Percentiles rank a stretch among this genome's conserved stretches.
Conservation (phyloP, 2,888 invertebrate species). For the Pheosia tremula region DNA sequence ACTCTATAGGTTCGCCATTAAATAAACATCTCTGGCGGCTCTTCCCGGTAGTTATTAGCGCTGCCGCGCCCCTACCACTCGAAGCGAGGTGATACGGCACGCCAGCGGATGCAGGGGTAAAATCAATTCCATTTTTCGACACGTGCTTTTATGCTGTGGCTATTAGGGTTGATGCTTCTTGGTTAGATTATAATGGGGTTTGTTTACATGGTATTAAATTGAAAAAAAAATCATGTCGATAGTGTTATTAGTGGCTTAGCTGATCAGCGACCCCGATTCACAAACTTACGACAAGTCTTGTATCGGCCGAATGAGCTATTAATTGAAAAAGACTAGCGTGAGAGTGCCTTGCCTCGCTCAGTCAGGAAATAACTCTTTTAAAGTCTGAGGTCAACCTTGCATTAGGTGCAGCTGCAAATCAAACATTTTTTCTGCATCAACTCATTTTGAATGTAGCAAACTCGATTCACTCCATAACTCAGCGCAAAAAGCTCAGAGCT, state of each 20-base stretch:
- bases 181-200: constrained; percentile 37
- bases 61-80: constrained; percentile 75
- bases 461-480: constrained; percentile 16
- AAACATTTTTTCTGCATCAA: background rate
- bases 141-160: constrained; percentile 77
- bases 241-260: too few species aligned
- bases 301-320: too few species aligned
- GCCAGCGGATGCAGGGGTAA: constrained; percentile 73
- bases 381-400: too few species aligned
- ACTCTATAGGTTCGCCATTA: constrained; percentile 79
- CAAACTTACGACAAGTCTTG: too few species aligned
- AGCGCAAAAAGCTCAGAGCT: background rate
- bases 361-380: too few species aligned
- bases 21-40: constrained; percentile 80
- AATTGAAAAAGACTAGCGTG: too few species aligned
- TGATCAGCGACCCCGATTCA: too few species aligned
- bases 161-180: constrained; percentile 56
- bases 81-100: constrained; percentile 79
- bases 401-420: too few species aligned
- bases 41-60: constrained; percentile 79
- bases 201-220: constrained; percentile 25
- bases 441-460: background rate
- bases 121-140: constrained; percentile 84
- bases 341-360: too few species aligned
- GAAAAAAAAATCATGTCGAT: background rate